Base-by-base conservation (phyloP, 2,888 invertebrate genomes). In the Stenotaenia linearis region DNA sequence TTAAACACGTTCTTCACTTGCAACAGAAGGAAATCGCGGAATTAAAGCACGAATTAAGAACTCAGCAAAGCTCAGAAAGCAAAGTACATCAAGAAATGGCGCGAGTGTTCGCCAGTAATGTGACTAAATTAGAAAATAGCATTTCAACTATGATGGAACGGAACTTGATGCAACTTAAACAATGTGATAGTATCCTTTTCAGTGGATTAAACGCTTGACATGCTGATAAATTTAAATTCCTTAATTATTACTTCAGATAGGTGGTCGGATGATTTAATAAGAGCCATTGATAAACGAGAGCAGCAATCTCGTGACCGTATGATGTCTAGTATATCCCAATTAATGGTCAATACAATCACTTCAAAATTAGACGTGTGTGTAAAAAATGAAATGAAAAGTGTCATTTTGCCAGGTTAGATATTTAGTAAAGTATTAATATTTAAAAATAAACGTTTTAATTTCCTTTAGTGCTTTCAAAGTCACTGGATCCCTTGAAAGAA, bases 401-500 rank as follows among this genome's bases (percentile, higher is more conserved):
- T 87, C 23, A 84, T 88, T 18, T 82, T 86, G 15, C 87, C 87
- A 82, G 84, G 88, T 87, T 84, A 83, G 15, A 25, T 1, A 30
- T 12, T 1, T n/a, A 6, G 21, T 75, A 21, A 25, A 23, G 18
- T 10, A 6, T 75, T 23, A 75, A 23, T n/a, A 6, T 6, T 32
- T 77, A 32, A 35, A 5, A 18, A 18, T 77, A 3, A 18, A 35
- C 30, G 3, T 78, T 78, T 4, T 18, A 6, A 25, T n/a, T 23
- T 28, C 21, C 23, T 78, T 12, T 18, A 82, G 88, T 91, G 40
- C 88, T 95, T 0, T 89, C 91, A 61, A 89, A 90, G 0, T 89
- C 91, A 61, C 88, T 94, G 80, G 93, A 94, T 84, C 91, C 91
- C 25, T 88, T 95, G 15, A 92, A 92, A 80, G 89, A 89, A 78